Evolutionary conservation across 92 coral and sea anemone species (phyloP).

Genomic region (Phenganax marumi): DNA sequence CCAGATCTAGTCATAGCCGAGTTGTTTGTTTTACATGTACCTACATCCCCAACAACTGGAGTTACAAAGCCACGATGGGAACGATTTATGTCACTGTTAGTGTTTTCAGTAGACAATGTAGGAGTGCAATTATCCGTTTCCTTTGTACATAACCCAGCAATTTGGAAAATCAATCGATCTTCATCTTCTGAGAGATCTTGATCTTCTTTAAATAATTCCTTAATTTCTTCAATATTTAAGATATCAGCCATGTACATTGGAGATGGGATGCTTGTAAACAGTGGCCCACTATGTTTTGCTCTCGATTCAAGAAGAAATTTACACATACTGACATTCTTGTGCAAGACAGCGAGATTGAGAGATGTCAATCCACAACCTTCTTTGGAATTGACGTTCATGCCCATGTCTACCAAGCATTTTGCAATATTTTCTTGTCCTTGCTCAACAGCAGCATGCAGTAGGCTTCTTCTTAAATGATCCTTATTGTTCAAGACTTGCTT

Average conservation of each 20-base stretch:
- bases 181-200: conserved; percentile 39
- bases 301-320: conserved; percentile 40
- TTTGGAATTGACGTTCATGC: conserved; percentile 22
- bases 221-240: neutral
- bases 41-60: conserved; percentile 36
- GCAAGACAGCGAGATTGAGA: conserved; percentile 36
- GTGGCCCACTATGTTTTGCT: conserved; percentile 34
- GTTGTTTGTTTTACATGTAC: conserved; percentile 35
- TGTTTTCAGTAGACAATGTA: neutral
- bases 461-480: conserved; percentile 42
- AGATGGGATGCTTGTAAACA: conserved; percentile 42
- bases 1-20: conserved; percentile 41
- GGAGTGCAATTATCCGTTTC: no score
- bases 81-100: neutral
- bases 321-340: conserved; percentile 15
- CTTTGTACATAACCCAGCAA: neutral
- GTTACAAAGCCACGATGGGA: conserved; percentile 35
- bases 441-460: conserved; percentile 53
- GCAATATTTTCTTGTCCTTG: conserved; percentile 27
- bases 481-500: neutral
- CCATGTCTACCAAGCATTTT: conserved; percentile 41
- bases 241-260: conserved; percentile 35
- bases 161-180: conserved; percentile 8
- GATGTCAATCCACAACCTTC: conserved; percentile 52
- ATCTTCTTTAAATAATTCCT: conserved; percentile 5